phyloP scores from a whole-genome alignment of 2,113 vertebrate genomes.

The Platysternon megacephalum region DNA sequence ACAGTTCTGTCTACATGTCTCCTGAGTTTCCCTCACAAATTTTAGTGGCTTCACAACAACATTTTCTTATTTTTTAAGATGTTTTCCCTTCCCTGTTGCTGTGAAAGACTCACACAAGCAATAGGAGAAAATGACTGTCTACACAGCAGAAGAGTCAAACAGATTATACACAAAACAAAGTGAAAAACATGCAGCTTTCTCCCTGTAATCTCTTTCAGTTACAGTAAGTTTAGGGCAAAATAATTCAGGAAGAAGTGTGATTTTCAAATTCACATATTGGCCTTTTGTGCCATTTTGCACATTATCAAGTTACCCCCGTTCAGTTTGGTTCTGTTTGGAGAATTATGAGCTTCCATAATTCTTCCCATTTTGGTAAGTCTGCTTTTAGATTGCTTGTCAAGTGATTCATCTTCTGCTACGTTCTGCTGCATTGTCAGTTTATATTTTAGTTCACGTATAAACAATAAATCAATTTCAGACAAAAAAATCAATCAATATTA shows the following conservation, averaged over 20 bases:
- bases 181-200: not conserved
- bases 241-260: not conserved
- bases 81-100: not conserved
- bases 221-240: not conserved
- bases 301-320: not conserved
- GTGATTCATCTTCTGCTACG: not conserved
- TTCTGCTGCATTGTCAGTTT: not conserved
- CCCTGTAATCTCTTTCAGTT: not conserved
- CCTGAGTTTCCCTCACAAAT: not conserved
- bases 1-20: not conserved
- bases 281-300: not conserved
- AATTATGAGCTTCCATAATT: not conserved
- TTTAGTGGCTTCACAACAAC: not conserved
- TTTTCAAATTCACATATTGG: conserved; percentile 9
- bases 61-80: not conserved
- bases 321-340: not conserved
- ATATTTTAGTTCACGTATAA: not conserved
- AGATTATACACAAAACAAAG: not conserved
- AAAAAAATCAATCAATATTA: not conserved
- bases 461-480: not conserved
- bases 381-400: not conserved
- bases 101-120: not conserved
- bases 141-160: not conserved
- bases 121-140: not conserved
- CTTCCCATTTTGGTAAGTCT: not conserved